A percentile compares a stretch with the other conserved stretches of the same genome.
These are phyloP conservation scores for Andrena bicolor DNA, from an alignment of 2,888 invertebrate genomes.

Conservation along the genomic window DNA sequence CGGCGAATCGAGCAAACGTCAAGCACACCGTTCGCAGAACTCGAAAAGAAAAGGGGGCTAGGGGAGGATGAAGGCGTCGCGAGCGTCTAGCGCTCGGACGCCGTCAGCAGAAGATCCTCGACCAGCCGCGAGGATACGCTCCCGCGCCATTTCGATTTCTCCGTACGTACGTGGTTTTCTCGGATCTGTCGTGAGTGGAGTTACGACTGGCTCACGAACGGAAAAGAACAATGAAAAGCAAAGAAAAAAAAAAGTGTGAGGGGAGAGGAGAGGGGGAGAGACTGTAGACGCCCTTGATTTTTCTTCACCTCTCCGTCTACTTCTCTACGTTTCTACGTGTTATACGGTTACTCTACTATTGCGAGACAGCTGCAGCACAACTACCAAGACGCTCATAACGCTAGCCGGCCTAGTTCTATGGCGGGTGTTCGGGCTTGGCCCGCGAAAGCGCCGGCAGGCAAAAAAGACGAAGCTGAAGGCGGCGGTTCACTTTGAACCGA, in stretches of 20 bases:
- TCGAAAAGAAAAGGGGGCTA: background rate
- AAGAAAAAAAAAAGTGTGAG: background rate
- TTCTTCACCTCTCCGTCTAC: slow-evolving; percentile 56
- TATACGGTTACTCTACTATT: slow-evolving; percentile 27
- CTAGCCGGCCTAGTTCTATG: slow-evolving; percentile 36
- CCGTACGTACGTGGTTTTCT: background rate
- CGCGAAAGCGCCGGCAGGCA: slow-evolving; percentile 34
- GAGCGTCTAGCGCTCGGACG: slow-evolving; percentile 30
- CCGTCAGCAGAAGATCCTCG: background rate
- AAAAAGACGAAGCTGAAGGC: slow-evolving; percentile 32
- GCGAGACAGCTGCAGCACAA: slow-evolving; percentile 21
- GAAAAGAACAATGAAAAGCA: background rate
- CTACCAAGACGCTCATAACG: slow-evolving; percentile 34
- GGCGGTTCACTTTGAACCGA: slow-evolving; percentile 7
- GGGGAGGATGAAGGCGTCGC: background rate
- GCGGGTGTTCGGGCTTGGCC: slow-evolving; percentile 3
- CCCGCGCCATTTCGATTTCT: too few relatives aligned
- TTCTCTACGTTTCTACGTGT: slow-evolving; percentile 53
- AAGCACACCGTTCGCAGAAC: background rate
- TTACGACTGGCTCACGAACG: background rate
- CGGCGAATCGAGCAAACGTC: background rate
- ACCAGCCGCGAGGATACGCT: slow-evolving; percentile 5
- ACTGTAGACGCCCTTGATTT: slow-evolving; percentile 52
- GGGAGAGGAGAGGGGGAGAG: background rate
- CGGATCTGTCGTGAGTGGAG: background rate